phyloP scores from a whole-genome alignment of 37 sponge, comb jelly and placozoan genomes.

The Diacarnus erythraeanus region DNA sequence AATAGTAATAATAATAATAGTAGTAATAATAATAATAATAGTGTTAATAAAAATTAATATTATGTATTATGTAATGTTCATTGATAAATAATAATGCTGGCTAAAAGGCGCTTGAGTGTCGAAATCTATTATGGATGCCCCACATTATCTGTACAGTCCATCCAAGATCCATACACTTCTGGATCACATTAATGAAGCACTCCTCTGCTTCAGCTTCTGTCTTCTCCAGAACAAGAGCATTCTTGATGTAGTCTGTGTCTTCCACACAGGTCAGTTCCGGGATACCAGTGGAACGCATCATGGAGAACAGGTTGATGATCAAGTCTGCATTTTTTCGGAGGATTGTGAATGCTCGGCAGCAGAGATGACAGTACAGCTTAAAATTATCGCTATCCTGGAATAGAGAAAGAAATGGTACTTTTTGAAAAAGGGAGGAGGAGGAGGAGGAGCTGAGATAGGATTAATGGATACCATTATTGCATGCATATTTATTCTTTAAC shows the following conservation, averaged over 20 bases:
- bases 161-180: slow-evolving; percentile 57
- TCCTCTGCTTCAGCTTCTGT: slow-evolving; percentile 58
- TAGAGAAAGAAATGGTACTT: neutral
- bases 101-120: neutral
- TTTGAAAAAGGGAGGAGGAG: too few species aligned
- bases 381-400: slow-evolving; percentile 56
- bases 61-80: too few species aligned
- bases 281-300: slow-evolving; percentile 82
- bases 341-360: slow-evolving; percentile 59
- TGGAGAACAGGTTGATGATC: slow-evolving; percentile 74
- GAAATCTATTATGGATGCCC: slow-evolving; percentile 39
- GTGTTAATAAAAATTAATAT: too few species aligned
- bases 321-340: slow-evolving; percentile 63
- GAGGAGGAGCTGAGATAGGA: neutral
- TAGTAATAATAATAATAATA: too few species aligned
- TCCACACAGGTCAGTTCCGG: slow-evolving; percentile 78
- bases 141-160: slow-evolving; percentile 82
- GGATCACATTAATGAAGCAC: slow-evolving; percentile 48
- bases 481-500: too few species aligned
- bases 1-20: too few species aligned
- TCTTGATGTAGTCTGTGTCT: slow-evolving; percentile 60
- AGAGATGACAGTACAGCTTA: slow-evolving; percentile 39
- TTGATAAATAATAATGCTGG: too few species aligned
- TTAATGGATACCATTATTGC: too few species aligned
- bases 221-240: slow-evolving; percentile 27